Conservation (phyloP, 2,113 vertebrate genomes). For the Pangasianodon gigas region DNA sequence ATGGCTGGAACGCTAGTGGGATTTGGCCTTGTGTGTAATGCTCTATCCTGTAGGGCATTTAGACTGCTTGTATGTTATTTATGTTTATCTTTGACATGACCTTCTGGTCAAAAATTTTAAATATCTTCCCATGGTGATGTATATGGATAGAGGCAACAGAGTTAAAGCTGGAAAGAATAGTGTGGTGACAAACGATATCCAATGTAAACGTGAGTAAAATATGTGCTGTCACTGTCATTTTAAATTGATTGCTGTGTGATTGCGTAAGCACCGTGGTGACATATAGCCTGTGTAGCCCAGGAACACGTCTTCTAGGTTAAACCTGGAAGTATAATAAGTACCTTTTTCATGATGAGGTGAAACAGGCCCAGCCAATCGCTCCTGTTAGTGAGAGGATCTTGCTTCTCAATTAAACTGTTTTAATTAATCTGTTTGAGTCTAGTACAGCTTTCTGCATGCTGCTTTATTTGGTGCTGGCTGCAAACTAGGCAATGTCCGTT, state of each 20-base stretch:
- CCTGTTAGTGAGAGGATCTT: neutral
- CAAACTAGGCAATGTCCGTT: neutral
- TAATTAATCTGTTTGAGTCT: too few relatives aligned
- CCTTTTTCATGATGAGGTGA: neutral
- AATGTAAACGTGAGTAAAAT: neutral
- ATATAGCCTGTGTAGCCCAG: neutral
- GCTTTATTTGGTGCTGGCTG: neutral
- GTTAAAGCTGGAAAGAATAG: neutral
- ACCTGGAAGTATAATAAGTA: neutral
- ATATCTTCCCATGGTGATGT: neutral
- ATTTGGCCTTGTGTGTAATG: neutral
- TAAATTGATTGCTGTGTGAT: neutral
- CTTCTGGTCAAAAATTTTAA: neutral
- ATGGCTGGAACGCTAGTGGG: neutral
- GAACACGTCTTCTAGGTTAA: neutral
- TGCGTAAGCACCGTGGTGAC: neutral
- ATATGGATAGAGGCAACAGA: neutral
- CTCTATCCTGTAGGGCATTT: neutral
- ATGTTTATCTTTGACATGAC: slow-evolving; percentile 7
- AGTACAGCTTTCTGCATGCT: neutral
- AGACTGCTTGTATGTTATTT: neutral
- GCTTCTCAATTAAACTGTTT: neutral
- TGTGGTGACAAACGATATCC: neutral
- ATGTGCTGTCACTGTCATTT: neutral
- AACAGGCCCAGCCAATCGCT: neutral